phyloP scores from a whole-genome alignment of 2,113 vertebrate species.

The Thalassoma bifasciatum region DNA sequence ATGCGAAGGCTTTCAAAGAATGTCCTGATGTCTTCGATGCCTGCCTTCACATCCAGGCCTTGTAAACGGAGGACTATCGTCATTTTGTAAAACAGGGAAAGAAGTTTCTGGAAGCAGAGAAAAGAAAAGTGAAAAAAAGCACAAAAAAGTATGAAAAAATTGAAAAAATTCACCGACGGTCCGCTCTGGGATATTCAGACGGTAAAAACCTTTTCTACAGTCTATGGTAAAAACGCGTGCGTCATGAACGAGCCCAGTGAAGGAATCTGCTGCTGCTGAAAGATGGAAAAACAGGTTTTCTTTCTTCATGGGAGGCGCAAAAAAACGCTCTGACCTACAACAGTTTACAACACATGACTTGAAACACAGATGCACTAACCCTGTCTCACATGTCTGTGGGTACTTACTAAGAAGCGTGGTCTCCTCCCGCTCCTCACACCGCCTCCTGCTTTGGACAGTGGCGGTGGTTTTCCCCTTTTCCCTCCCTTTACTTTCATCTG shows the following conservation, averaged over 20 bases:
- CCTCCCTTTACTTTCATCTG: neutral
- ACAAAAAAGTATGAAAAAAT: neutral
- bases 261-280: neutral
- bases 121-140: neutral
- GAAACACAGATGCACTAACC: no score
- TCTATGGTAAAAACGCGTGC: neutral
- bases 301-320: neutral
- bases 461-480: conserved; percentile 1
- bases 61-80: conserved; percentile 90
- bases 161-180: fast-evolving
- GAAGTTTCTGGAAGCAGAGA: conserved; percentile 9
- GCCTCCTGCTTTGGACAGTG: neutral
- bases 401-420: neutral
- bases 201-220: no score
- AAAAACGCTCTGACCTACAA: conserved; percentile 22
- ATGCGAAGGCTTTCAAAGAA: conserved; percentile 92
- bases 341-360: fast-evolving
- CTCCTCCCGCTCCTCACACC: neutral
- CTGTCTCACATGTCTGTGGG: neutral
- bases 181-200: fast-evolving
- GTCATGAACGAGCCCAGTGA: neutral
- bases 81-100: conserved; percentile 73
- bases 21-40: conserved; percentile 89
- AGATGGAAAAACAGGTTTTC: neutral
- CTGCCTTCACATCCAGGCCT: conserved; percentile 91